Evolutionary conservation across 2,888 invertebrate species (phyloP).

Genomic region (Drosophila nr. fundita): DNA sequence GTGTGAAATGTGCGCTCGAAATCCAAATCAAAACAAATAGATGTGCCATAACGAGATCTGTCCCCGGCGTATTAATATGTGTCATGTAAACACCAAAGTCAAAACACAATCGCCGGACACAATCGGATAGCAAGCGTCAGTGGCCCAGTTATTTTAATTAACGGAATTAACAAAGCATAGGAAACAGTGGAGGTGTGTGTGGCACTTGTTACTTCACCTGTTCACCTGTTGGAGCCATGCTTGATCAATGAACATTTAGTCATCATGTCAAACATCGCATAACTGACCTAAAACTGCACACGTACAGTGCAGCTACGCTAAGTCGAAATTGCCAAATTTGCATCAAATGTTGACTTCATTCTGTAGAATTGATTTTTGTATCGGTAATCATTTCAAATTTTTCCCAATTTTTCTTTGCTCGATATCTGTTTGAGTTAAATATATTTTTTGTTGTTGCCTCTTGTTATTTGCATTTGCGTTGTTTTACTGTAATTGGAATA

Average conservation of each 20-base stretch:
- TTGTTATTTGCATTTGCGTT: background rate
- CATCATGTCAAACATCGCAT: background rate
- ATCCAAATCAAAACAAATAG: conserved; percentile 53
- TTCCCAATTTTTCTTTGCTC: background rate
- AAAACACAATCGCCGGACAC: conserved; percentile 26
- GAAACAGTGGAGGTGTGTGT: background rate
- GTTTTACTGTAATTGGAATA: background rate
- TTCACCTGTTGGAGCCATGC: background rate
- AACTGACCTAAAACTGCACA: conserved; percentile 46
- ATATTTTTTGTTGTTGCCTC: background rate
- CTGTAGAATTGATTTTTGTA: background rate
- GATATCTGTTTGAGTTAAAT: background rate
- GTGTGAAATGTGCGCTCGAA: conserved; percentile 22
- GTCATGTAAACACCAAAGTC: conserved; percentile 52
- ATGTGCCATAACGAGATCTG: conserved; percentile 1
- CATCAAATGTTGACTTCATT: background rate
- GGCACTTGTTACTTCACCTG: background rate
- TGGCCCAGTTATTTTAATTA: conserved; percentile 80
- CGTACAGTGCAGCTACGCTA: conserved; percentile 20
- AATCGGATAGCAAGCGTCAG: conserved; percentile 68
- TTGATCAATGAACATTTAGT: conserved; percentile 16
- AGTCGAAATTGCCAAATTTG: background rate
- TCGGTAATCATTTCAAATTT: background rate
- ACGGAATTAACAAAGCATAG: conserved; percentile 57
- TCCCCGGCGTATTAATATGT: conserved; percentile 15